These are phyloP conservation scores for Ctenomys sociabilis DNA, from an alignment of 2,113 vertebrate genomes.

Conservation along the genomic window DNA sequence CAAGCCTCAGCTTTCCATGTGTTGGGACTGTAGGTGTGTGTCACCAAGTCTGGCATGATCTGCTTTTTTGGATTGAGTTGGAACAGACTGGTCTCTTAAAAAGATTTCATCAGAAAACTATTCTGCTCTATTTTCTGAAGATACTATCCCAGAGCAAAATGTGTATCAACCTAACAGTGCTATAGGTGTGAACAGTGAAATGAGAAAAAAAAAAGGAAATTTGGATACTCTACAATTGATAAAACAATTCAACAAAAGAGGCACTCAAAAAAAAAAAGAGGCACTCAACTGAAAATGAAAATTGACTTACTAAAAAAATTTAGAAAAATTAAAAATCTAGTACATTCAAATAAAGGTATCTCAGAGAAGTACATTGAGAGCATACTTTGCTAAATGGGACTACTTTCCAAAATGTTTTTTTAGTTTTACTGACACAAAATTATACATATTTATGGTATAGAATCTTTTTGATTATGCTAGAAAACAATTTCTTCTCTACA, in stretches of 20 bases:
- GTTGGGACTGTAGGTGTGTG: neutral
- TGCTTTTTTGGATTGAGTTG: neutral
- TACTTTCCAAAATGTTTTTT: neutral
- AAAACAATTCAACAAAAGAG: neutral
- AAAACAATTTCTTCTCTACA: neutral
- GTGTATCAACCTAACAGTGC: neutral
- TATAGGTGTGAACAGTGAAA: neutral
- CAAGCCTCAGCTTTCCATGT: neutral
- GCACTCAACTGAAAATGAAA: neutral
- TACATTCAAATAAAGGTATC: constrained; percentile 51
- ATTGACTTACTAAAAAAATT: constrained; percentile 16
- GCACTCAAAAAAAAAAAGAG: neutral
- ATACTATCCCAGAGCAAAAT: constrained; percentile 57
- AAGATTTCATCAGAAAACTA: constrained; percentile 32
- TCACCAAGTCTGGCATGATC: neutral
- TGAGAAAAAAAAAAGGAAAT: neutral
- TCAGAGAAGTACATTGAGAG: neutral
- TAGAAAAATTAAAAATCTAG: constrained; percentile 33
- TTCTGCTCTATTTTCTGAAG: constrained; percentile 1
- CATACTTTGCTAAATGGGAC: neutral
- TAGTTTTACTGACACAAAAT: neutral
- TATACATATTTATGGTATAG: neutral
- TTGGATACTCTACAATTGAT: too few relatives aligned
- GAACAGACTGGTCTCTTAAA: neutral
- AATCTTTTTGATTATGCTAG: neutral